Percentiles rank a stretch among this genome's conserved stretches.
These are phyloP conservation scores for Acleris cristana DNA, from an alignment of 2,888 invertebrate genomes.

Conservation along the genomic window DNA sequence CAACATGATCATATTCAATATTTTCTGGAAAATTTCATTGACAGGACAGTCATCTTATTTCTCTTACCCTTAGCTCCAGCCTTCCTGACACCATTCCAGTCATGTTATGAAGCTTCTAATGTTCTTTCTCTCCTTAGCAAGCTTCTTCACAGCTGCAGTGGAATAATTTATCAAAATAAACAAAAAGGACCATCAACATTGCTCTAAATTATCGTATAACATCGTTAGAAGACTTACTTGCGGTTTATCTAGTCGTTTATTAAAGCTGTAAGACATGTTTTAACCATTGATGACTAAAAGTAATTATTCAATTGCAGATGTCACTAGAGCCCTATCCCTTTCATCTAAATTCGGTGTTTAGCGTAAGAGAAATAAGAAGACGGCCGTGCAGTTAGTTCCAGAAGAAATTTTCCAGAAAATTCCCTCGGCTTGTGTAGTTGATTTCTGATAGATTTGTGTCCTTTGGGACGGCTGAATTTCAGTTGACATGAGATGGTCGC, in stretches of 20 bases:
- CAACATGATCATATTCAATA: conserved; percentile 44
- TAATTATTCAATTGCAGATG: conserved; percentile 82
- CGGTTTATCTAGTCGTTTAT: conserved; percentile 66
- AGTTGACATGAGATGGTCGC: conserved; percentile 82
- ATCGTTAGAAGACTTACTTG: conserved; percentile 53
- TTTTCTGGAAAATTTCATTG: conserved; percentile 79
- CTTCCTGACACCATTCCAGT: conserved; percentile 48
- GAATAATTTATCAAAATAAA: conserved; percentile 72
- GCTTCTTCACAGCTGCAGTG: conserved; percentile 80
- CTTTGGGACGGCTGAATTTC: conserved; percentile 79
- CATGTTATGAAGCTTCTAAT: conserved; percentile 59
- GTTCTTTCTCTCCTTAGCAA: conserved; percentile 75
- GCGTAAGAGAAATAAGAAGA: conserved; percentile 80
- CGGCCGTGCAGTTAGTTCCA: conserved; percentile 50
- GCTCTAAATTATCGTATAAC: conserved; percentile 59
- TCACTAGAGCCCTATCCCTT: conserved; percentile 64
- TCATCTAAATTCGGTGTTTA: conserved; percentile 54
- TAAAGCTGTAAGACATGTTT: conserved; percentile 82
- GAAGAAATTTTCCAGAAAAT: conserved; percentile 80
- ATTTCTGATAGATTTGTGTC: conserved; percentile 71
- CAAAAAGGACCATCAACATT: conserved; percentile 70
- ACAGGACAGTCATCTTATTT: conserved; percentile 77
- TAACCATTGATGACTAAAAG: conserved; percentile 81
- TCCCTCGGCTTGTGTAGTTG: conserved; percentile 56
- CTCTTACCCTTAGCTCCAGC: conserved; percentile 70